Conservation (phyloP, 2,797 vertebrate species). For the Lateolabrax maculatus region DNA sequence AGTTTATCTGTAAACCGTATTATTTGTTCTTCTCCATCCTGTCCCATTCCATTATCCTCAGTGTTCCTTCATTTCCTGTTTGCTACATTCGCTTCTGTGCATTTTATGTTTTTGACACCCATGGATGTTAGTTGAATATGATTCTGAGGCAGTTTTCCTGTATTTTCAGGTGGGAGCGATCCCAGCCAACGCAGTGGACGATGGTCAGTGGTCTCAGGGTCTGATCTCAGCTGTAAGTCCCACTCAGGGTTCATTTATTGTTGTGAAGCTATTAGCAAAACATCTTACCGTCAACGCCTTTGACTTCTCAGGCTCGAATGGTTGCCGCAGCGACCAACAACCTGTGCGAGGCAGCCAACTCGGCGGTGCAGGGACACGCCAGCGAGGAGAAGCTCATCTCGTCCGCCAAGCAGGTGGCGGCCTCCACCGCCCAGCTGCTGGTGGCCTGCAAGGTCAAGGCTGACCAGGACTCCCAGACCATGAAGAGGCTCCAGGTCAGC, state of each 20-base stretch:
- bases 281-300: background rate
- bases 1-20: too few species aligned
- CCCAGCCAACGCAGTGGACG: constrained; percentile 94
- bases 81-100: background rate
- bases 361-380: constrained; percentile 96
- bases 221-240: constrained; percentile 96
- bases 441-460: constrained; percentile 99
- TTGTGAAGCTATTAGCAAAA: background rate
- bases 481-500: constrained; percentile 94
- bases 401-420: constrained; percentile 98
- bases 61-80: background rate
- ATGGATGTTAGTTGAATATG: background rate
- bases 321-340: constrained; percentile 98
- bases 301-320: constrained; percentile 91
- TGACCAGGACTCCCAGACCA: constrained; percentile 97
- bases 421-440: constrained; percentile 96
- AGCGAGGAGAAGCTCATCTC: constrained; percentile 99
- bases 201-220: constrained; percentile 99
- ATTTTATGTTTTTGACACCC: background rate
- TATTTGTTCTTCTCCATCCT: too few species aligned
- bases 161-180: constrained; percentile 92
- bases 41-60: background rate
- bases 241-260: background rate
- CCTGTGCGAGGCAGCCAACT: constrained; percentile 97
- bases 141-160: background rate